A percentile compares a stretch with the other conserved stretches of the same genome.
phyloP scores from a whole-genome alignment of 2,113 vertebrate genomes.

The Ophiodon elongatus region DNA sequence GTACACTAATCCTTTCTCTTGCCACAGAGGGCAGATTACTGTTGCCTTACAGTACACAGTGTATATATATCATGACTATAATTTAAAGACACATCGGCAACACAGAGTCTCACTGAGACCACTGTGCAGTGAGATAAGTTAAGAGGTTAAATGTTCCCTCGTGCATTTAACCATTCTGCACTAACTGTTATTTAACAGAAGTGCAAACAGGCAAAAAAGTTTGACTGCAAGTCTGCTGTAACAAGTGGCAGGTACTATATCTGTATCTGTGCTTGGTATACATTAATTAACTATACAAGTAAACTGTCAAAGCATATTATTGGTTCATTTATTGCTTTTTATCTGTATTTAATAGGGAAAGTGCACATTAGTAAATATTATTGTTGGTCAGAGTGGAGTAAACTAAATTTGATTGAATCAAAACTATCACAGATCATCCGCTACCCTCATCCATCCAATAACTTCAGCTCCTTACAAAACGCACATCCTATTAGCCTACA shows the following conservation, averaged over 20 bases:
- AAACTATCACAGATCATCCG: background rate
- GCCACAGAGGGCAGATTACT: conserved; percentile 23
- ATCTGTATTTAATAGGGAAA: background rate
- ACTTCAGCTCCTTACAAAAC: background rate
- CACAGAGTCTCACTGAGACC: background rate
- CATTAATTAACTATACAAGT: background rate
- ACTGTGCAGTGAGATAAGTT: background rate
- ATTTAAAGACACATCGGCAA: conserved; percentile 7
- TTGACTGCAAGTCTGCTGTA: background rate
- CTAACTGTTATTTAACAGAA: background rate
- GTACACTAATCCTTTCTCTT: background rate
- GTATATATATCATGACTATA: conserved; percentile 3
- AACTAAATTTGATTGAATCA: background rate
- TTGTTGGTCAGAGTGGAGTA: background rate
- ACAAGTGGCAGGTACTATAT: background rate
- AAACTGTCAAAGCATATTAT: background rate
- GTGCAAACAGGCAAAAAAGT: background rate
- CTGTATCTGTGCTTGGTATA: background rate
- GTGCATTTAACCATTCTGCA: background rate
- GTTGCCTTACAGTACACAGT: background rate
- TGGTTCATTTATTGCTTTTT: background rate
- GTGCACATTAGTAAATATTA: background rate
- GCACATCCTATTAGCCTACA: background rate
- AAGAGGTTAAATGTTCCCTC: background rate
- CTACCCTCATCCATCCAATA: background rate